A percentile compares a stretch with the other conserved stretches of the same genome.
Evolutionary conservation across 2,113 vertebrate species (phyloP).

Genomic region (Plestiodon gilberti): DNA sequence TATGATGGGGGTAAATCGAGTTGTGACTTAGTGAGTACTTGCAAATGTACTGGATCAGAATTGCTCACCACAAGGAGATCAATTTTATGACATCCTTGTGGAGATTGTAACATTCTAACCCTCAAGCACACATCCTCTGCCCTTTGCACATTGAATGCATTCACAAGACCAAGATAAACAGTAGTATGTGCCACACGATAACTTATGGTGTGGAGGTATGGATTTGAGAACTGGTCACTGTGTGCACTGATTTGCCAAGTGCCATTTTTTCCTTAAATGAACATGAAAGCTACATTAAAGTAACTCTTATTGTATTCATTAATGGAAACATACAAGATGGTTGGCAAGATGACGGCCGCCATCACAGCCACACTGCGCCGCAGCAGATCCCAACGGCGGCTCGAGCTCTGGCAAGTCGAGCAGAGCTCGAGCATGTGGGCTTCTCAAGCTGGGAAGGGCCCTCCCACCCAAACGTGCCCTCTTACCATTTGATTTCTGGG

Average conservation of each 20-base stretch:
- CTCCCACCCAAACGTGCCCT: too few relatives aligned
- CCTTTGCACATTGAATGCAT: not conserved
- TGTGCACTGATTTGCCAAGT: not conserved
- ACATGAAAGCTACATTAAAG: not conserved
- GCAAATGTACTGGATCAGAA: not conserved
- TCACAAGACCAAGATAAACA: too few relatives aligned
- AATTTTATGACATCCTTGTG: not conserved
- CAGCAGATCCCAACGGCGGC: too few relatives aligned
- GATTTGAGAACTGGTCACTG: not conserved
- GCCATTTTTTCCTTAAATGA: not conserved
- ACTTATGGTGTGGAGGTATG: not conserved
- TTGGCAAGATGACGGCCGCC: too few relatives aligned
- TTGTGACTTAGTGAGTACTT: not conserved
- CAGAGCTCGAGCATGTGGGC: too few relatives aligned
- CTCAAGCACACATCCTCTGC: not conserved
- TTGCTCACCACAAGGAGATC: not conserved
- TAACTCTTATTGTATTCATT: not conserved
- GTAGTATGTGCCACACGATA: too few relatives aligned
- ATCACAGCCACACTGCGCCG: too few relatives aligned
- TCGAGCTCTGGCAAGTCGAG: too few relatives aligned
- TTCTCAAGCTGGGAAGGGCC: too few relatives aligned
- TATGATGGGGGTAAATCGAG: not conserved
- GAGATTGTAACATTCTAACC: not conserved
- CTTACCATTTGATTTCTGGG: too few relatives aligned
- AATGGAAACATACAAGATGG: not conserved